These are phyloP conservation scores for Scarus forsteni DNA, from an alignment of 2,797 vertebrate species.

Conservation along the genomic window DNA sequence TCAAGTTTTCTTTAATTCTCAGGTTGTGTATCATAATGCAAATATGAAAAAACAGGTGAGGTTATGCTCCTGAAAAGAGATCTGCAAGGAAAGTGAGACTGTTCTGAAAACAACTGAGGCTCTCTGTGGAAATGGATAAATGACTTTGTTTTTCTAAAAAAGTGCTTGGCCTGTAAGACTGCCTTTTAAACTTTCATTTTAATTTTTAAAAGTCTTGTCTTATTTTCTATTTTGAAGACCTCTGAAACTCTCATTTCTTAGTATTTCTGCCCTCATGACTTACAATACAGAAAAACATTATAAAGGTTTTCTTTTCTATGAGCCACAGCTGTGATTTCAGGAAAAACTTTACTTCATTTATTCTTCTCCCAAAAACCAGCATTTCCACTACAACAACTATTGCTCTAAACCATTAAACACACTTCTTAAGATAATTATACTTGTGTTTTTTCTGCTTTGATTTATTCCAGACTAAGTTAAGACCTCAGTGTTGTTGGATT, in stretches of 20 bases:
- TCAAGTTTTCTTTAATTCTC: too few relatives aligned
- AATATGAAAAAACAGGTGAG: too few relatives aligned
- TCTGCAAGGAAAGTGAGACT: too few relatives aligned
- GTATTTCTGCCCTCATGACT: background rate
- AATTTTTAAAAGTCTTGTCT: too few relatives aligned
- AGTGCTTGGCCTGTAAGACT: too few relatives aligned
- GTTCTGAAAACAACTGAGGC: too few relatives aligned
- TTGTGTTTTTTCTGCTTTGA: background rate
- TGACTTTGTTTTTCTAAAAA: too few relatives aligned
- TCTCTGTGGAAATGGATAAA: too few relatives aligned
- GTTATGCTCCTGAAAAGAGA: too few relatives aligned
- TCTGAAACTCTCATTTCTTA: background rate
- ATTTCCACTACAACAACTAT: background rate
- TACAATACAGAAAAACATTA: background rate
- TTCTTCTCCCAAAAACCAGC: background rate
- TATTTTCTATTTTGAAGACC: too few relatives aligned
- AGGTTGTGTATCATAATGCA: too few relatives aligned
- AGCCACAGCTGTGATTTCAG: background rate
- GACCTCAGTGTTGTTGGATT: background rate
- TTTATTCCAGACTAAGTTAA: background rate
- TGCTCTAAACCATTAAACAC: background rate
- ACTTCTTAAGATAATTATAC: background rate
- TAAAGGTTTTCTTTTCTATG: background rate
- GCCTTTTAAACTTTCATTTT: too few relatives aligned
- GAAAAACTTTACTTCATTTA: background rate